These are phyloP conservation scores for Apodemia duryi DNA, from an alignment of 2,888 invertebrate genomes.

Conservation along the genomic window DNA sequence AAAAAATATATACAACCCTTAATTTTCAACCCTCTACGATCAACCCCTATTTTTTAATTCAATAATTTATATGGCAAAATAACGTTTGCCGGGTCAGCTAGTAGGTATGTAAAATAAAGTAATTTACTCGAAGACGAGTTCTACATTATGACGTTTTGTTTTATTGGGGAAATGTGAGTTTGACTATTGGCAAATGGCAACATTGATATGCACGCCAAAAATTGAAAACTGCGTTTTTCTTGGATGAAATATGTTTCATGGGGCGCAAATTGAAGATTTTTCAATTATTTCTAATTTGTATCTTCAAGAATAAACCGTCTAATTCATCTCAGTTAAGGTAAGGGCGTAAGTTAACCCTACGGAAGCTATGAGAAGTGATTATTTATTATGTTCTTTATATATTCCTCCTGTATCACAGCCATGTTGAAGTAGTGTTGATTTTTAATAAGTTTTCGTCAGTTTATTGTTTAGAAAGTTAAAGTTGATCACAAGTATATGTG, in stretches of 20 bases:
- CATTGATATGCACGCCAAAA: slow-evolving; percentile 3
- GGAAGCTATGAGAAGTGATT: slow-evolving; percentile 74
- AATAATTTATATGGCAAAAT: no score
- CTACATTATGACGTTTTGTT: no score
- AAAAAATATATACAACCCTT: no score
- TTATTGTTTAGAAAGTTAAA: slow-evolving; percentile 68
- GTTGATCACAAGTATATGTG: slow-evolving; percentile 76
- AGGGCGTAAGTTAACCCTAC: slow-evolving; percentile 76
- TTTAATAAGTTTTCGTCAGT: slow-evolving; percentile 72
- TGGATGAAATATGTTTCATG: slow-evolving; percentile 54
- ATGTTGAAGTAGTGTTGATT: slow-evolving; percentile 79
- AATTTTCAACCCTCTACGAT: no score
- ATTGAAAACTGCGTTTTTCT: slow-evolving; percentile 39
- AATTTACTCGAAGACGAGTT: no score
- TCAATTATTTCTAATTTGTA: slow-evolving; percentile 48
- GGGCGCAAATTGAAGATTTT: slow-evolving; percentile 66
- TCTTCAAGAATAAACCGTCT: slow-evolving; percentile 72
- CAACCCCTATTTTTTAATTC: no score
- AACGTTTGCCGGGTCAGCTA: no score
- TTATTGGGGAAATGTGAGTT: neutral
- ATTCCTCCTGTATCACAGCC: slow-evolving; percentile 77
- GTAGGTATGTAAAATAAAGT: no score
- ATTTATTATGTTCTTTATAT: slow-evolving; percentile 70
- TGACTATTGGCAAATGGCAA: neutral
- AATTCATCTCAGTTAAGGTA: slow-evolving; percentile 75